A percentile compares a stretch with the other conserved stretches of the same genome.
phyloP scores from a whole-genome alignment of 2,113 vertebrate species.

The Raja brachyura region DNA sequence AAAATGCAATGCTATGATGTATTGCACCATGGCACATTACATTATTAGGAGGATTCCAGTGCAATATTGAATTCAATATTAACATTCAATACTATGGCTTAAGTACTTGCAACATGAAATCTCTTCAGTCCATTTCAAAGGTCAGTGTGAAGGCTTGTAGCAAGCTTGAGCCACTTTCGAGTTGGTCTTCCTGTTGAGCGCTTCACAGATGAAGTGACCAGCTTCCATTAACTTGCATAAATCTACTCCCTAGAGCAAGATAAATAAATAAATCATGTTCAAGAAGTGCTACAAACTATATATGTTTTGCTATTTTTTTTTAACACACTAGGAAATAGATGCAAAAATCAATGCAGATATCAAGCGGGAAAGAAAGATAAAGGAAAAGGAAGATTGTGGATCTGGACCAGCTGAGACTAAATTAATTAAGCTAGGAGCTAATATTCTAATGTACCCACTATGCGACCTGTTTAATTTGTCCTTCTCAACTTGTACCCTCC shows the following conservation, averaged over 20 bases:
- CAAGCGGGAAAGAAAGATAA: background rate
- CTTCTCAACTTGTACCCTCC: no score
- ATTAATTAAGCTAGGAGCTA: no score
- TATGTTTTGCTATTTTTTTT: background rate
- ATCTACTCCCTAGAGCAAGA: slow-evolving; percentile 72
- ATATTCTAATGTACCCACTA: no score
- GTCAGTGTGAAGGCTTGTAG: slow-evolving; percentile 46
- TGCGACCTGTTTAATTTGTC: no score
- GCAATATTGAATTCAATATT: background rate
- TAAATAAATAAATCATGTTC: slow-evolving; percentile 39
- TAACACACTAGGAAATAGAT: background rate
- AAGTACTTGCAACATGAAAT: slow-evolving; percentile 1
- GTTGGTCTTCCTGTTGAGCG: slow-evolving; percentile 74
- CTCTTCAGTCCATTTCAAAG: background rate
- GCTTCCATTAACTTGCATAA: slow-evolving; percentile 75
- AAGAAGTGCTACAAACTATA: background rate
- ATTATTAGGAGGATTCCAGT: background rate
- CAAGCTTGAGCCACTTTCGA: slow-evolving; percentile 82
- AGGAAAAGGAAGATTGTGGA: background rate
- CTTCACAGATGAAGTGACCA: slow-evolving; percentile 83
- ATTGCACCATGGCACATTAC: no score
- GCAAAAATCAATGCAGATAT: background rate
- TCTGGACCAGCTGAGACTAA: no score
- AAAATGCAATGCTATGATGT: background rate
- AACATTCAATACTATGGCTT: slow-evolving; percentile 21